Evolutionary conservation across 2,113 vertebrate genomes (phyloP), one percentile per base, ranked within the genome.

Genomic region (Corvus hawaiiensis): DNA sequence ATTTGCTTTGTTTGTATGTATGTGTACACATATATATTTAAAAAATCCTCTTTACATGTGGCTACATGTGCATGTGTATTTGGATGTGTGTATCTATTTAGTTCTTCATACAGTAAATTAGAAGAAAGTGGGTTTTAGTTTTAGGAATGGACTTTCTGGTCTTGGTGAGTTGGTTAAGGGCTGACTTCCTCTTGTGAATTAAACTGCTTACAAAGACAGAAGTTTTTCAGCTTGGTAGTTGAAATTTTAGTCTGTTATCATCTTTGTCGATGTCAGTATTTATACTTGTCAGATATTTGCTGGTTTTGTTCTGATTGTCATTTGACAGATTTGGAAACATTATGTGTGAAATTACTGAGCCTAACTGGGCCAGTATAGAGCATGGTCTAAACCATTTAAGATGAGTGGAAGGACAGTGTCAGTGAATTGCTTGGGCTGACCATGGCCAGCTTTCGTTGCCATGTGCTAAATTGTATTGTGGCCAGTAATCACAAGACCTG

Each of bases 401-500:
- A 33, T 9, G 9, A n/a, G 7, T 9, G 24, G 46, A 54, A 26
- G n/a, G 37, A 30, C 27, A 16, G 1, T 10, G 35, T 14, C 39
- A 66, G 19, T 30, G 48, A 48, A 67, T 37, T 46, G 9, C 30
- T 4, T 2, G 21, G 49, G 3, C 52, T 64, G 75, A n/a, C 20
- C 3, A 2, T 1, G 6, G 32, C 22, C 26, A 37, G 17, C 17
- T 77, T 71, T 58, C 7, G 10, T 58, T 3, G 4, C 44, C 1
- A 0, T 3, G 23, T 78, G 16, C 37, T 63, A 9, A 17, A 24
- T 6, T 0, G 4, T 18, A 0, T 8, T 33, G 27, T 43, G 61
- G 27, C 33, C 30, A 46, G 1, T 4, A 62, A 27, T n/a, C 23
- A 7, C 24, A 32, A 32, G 49, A 23, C 12, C 4, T 1, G 2